phyloP scores from a whole-genome alignment of 2,113 vertebrate species.

The Psittacus erithacus region DNA sequence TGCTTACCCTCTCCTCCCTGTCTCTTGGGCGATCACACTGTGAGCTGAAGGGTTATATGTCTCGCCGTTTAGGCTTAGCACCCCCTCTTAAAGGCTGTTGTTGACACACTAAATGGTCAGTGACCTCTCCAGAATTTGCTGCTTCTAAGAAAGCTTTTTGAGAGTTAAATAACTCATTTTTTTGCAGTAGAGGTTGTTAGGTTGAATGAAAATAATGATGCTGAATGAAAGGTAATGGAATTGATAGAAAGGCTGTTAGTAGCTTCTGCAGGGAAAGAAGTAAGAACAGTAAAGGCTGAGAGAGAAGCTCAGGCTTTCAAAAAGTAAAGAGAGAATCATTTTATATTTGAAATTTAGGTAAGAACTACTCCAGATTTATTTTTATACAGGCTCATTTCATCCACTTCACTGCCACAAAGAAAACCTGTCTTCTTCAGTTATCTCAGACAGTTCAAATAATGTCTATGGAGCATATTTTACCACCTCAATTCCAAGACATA shows the following conservation, averaged over 20 bases:
- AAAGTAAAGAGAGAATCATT: not conserved
- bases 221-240: not conserved
- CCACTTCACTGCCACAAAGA: not conserved
- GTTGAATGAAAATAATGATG: not conserved
- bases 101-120: not conserved
- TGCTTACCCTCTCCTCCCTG: not conserved
- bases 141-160: not conserved
- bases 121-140: not conserved
- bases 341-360: conserved; percentile 37
- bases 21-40: not conserved
- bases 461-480: not conserved
- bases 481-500: accelerated
- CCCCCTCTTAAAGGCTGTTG: not conserved
- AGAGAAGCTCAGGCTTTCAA: not conserved
- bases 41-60: not conserved
- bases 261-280: not conserved
- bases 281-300: not conserved
- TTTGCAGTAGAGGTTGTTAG: not conserved
- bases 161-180: not conserved
- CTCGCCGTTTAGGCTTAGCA: not conserved
- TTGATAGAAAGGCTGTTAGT: not conserved
- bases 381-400: not conserved
- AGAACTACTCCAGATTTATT: conserved; percentile 13
- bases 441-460: not conserved
- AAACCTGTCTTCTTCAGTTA: not conserved